Percentiles rank a stretch among this genome's conserved stretches.
phyloP scores from a whole-genome alignment of 1,140 invertebrate genomes.

The Bombyx mori region DNA sequence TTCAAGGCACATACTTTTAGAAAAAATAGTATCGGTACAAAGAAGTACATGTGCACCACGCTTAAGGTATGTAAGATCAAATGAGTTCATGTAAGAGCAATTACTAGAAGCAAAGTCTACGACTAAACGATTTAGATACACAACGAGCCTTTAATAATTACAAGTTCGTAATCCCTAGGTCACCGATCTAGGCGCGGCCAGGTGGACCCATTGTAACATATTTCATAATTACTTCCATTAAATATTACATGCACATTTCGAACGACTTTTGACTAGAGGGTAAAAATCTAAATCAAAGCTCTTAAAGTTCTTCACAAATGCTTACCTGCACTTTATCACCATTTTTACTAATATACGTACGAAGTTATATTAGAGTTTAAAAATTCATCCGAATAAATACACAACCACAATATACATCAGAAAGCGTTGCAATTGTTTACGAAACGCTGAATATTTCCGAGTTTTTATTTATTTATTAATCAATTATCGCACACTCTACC shows the following conservation, averaged over 20 bases:
- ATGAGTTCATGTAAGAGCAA: constrained; percentile 51
- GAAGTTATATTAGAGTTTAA: constrained; percentile 6
- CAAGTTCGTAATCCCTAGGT: constrained; percentile 27
- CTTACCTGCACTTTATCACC: constrained; percentile 38
- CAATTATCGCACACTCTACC: constrained; percentile 42
- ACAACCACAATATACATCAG: constrained; percentile 19
- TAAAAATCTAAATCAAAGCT: constrained; percentile 51
- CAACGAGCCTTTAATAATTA: constrained; percentile 19
- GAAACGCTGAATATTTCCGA: background rate
- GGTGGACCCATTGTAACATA: constrained; percentile 8
- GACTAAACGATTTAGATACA: constrained; percentile 25
- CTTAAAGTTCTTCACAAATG: constrained; percentile 40
- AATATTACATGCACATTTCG: constrained; percentile 8
- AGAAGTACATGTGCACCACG: constrained; percentile 33
- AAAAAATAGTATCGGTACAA: constrained; percentile 57
- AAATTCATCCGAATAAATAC: constrained; percentile 24
- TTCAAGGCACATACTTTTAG: constrained; percentile 71
- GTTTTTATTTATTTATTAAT: constrained; percentile 10
- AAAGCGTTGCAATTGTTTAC: constrained; percentile 9
- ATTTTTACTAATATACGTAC: constrained; percentile 21
- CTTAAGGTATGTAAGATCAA: constrained; percentile 30
- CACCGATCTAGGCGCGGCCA: constrained; percentile 9
- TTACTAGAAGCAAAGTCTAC: constrained; percentile 57
- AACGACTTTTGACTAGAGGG: constrained; percentile 25
- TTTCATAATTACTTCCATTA: constrained; percentile 10